Conservation (phyloP, 2,888 invertebrate species). For the Stenodera caucasica region DNA sequence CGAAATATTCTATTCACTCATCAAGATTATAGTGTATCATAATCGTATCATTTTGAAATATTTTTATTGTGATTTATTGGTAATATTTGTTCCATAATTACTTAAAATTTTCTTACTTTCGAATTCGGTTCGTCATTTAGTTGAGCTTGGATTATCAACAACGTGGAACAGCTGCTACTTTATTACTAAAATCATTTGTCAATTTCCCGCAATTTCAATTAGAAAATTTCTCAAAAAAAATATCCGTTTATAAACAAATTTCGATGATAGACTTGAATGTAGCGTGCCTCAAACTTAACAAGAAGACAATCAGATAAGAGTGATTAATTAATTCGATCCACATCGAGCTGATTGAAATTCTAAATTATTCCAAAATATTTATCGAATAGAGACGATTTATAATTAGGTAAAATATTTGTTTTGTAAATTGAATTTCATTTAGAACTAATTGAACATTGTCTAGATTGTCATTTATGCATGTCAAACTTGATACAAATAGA, state of each 20-base stretch:
- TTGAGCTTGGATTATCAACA: neutral
- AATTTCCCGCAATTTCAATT: neutral
- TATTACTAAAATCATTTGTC: neutral
- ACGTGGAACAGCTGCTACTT: neutral
- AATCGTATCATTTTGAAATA: no score
- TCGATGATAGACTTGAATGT: slow-evolving; percentile 13
- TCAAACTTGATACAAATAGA: neutral
- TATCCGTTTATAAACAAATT: slow-evolving; percentile 10
- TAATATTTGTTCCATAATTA: neutral
- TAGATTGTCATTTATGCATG: neutral
- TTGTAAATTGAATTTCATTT: neutral
- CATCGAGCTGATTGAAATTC: no score
- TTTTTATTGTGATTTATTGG: no score
- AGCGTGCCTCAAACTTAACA: slow-evolving; percentile 16
- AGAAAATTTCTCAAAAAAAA: neutral
- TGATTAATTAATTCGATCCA: neutral
- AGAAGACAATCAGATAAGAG: neutral
- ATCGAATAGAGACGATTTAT: no score
- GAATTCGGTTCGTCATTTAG: neutral
- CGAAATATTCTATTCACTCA: slow-evolving; percentile 1
- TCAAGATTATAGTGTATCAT: neutral
- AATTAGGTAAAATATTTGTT: no score
- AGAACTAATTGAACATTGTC: neutral
- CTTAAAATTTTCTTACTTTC: neutral
- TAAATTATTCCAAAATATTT: no score